phyloP scores from a whole-genome alignment of 1,140 invertebrate species.

The Aphelenchoides besseyi region DNA sequence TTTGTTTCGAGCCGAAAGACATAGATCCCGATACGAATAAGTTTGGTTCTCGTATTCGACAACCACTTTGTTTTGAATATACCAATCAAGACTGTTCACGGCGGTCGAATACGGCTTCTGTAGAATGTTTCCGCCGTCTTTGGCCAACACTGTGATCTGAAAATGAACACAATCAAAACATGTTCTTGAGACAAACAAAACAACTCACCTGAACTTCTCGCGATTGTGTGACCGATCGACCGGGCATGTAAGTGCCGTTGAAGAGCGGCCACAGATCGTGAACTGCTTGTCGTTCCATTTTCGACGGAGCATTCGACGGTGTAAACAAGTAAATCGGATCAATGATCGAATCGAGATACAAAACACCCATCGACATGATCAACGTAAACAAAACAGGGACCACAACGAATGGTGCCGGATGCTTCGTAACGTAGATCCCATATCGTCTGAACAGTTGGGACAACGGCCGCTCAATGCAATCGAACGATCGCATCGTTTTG shows the following conservation, averaged over 20 bases:
- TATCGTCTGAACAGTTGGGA: slow-evolving; percentile 55
- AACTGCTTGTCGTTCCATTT: slow-evolving; percentile 51
- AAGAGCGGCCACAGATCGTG: slow-evolving; percentile 59
- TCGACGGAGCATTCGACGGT: slow-evolving; percentile 53
- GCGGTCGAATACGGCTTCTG: slow-evolving; percentile 55
- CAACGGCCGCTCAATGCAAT: slow-evolving; percentile 54
- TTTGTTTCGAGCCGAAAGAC: slow-evolving; percentile 41
- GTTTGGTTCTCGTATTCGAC: slow-evolving; percentile 46
- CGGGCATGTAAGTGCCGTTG: slow-evolving; percentile 58
- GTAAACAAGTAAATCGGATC: slow-evolving; percentile 60
- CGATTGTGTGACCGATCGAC: slow-evolving; percentile 59
- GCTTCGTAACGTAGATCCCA: slow-evolving; percentile 46
- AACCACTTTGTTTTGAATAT: slow-evolving; percentile 52
- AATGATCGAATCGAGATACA: slow-evolving; percentile 52
- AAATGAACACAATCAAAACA: slow-evolving; percentile 24
- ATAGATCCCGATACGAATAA: slow-evolving; percentile 55
- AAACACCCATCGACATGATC: slow-evolving; percentile 37
- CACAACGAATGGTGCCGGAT: slow-evolving; percentile 57
- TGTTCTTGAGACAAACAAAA: slow-evolving; percentile 18
- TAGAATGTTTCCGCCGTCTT: slow-evolving; percentile 57
- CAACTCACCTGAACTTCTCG: slow-evolving; percentile 58
- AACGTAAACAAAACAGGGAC: slow-evolving; percentile 55
- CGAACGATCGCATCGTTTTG: slow-evolving; percentile 43
- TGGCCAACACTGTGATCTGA: slow-evolving; percentile 53
- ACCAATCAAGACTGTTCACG: slow-evolving; percentile 49